Evolutionary conservation across 2,113 vertebrate genomes (phyloP).

Genomic region (Delphinapterus leucas): DNA sequence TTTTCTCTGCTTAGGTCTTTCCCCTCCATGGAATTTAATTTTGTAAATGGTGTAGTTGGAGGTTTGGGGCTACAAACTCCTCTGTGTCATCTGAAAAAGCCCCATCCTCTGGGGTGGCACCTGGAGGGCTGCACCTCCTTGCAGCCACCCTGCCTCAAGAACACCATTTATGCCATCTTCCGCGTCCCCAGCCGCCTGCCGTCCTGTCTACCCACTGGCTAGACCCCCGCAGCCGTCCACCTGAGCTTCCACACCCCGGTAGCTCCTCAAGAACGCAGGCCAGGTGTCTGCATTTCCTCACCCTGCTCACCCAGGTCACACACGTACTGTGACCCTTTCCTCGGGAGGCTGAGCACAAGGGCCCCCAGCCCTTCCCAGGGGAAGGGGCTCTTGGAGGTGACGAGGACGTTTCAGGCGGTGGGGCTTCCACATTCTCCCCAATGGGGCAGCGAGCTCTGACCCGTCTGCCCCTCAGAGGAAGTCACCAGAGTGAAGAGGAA

Average conservation of each 20-base stretch:
- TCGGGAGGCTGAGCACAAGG: neutral
- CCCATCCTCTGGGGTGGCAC: rapidly evolving
- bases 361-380: too few relatives aligned
- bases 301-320: neutral
- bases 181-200: neutral
- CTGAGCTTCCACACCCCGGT: neutral
- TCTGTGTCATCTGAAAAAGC: neutral
- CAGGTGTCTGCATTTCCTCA: too few relatives aligned
- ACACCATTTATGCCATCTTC: neutral
- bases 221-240: neutral
- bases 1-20: neutral
- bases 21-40: neutral
- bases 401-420: too few relatives aligned
- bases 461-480: too few relatives aligned
- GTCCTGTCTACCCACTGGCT: neutral
- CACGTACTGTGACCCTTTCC: neutral
- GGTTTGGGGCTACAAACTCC: neutral
- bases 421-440: too few relatives aligned
- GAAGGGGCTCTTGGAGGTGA: too few relatives aligned
- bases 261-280: neutral
- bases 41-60: neutral
- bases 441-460: too few relatives aligned
- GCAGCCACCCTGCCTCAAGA: neutral
- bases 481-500: too few relatives aligned
- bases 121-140: neutral